Evolutionary conservation across 2,888 invertebrate genomes (phyloP), one percentile per base, ranked within the genome.

Genomic region (Chalcis sispes): DNA sequence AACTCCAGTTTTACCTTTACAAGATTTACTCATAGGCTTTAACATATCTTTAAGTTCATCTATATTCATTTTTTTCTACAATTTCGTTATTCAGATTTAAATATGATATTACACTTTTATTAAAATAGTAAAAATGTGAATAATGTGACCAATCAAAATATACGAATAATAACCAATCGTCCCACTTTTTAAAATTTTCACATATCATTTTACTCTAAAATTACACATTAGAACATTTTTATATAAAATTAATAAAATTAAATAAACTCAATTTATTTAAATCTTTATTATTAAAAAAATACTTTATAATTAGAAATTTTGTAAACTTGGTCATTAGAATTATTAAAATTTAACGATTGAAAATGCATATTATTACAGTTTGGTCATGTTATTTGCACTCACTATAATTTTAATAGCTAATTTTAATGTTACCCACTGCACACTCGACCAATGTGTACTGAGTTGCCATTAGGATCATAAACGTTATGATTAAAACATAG

Each of bases 11-110:
- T 78, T 75, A 1, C 15, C 7, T 46, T 72, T 65, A 25, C 77
- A 78, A 1, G 72, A 64, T 27, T 72, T 72, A 32, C 69, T 75
- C 64, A 75, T 69, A 0, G 77, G 77, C 25, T 56, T 64, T 13
- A 69, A 7, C 42, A 72, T 70, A 0, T 65, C 27, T 15, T 1
- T 58, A 5, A 72, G 29, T 29, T 48, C 75, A 0, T 62, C 58
- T 13, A 69, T 10, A n/a, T 75, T 64, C 52, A 75, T 18, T 69
- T 78, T 78, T 25, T 66, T 58, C 74, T 76, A 29, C 1, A 52
- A 69, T 42, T 29, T 46, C n/a, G n/a, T n/a, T n/a, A n/a, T n/a
- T n/a, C n/a, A n/a, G n/a, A 1, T 13, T 2, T 32, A 58, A 58
- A 32, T 36, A 36, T 32, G 2, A 15, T 10, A 50, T 20, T 20